Percentiles rank a stretch among this genome's conserved stretches.
These are phyloP conservation scores for Pituophis catenifer DNA, from an alignment of 2,113 vertebrate genomes.

Conservation along the genomic window DNA sequence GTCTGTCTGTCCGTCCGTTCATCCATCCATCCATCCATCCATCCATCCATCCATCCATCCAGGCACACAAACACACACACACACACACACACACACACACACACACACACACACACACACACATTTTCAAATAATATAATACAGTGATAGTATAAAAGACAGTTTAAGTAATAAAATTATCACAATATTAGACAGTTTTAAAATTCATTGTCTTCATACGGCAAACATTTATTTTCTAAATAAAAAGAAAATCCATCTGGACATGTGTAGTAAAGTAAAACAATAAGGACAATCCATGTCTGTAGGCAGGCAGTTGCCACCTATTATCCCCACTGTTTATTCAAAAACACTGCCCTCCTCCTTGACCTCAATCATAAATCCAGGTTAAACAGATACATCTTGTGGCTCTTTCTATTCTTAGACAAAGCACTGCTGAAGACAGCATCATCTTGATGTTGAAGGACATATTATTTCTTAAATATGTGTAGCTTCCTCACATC, in stretches of 20 bases:
- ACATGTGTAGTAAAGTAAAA: conserved; percentile 60
- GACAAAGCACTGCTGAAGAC: conserved; percentile 35
- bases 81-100: background rate
- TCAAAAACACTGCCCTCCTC: conserved; percentile 48
- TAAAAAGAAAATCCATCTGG: conserved; percentile 64
- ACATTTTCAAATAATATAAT: conserved; percentile 2
- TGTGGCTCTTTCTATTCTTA: conserved; percentile 36
- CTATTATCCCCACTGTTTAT: conserved; percentile 60
- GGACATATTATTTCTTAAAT: conserved; percentile 2
- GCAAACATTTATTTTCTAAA: conserved; percentile 50
- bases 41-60: too few relatives aligned
- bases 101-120: too few relatives aligned
- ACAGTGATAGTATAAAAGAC: background rate
- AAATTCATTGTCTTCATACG: conserved; percentile 28
- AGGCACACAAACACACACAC: background rate
- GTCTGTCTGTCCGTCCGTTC: too few relatives aligned
- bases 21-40: background rate
- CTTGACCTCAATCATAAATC: conserved; percentile 65
- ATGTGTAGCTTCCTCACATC: background rate
- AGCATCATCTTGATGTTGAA: conserved; percentile 45
- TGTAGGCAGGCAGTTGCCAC: conserved; percentile 58
- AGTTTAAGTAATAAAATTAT: conserved; percentile 5
- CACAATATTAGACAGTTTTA: conserved; percentile 41
- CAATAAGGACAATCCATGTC: conserved; percentile 39
- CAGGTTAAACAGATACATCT: conserved; percentile 58